These are phyloP conservation scores for Pteromalus puparum DNA, from an alignment of 1,140 invertebrate species.

Conservation along the genomic window DNA sequence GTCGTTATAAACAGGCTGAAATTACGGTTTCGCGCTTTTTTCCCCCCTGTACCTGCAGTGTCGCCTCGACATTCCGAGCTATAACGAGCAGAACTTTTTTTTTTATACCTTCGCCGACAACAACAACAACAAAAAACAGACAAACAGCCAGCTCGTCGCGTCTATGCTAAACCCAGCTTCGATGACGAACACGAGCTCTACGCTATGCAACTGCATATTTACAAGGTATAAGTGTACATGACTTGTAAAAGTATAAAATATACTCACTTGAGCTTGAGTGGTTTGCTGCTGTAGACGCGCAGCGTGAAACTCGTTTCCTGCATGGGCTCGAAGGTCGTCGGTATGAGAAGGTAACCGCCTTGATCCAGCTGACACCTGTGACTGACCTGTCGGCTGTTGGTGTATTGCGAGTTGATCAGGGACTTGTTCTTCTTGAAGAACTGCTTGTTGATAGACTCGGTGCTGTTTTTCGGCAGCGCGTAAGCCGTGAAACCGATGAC, in stretches of 20 bases:
- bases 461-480: conserved; percentile 83
- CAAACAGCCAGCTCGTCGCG: no score
- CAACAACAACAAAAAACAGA: no score
- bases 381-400: conserved; percentile 92
- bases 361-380: conserved; percentile 87
- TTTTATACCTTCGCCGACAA: no score
- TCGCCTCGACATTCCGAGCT: no score
- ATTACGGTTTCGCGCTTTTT: not conserved
- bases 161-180: no score
- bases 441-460: conserved; percentile 81
- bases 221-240: not conserved
- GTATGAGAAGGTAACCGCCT: conserved; percentile 90
- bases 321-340: conserved; percentile 93
- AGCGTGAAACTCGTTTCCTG: conserved; percentile 92
- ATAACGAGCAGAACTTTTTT: no score
- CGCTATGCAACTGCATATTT: not conserved
- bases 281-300: conserved; percentile 87
- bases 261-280: conserved; percentile 86
- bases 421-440: conserved; percentile 94
- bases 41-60: not conserved
- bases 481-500: conserved; percentile 96
- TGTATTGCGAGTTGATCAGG: conserved; percentile 92
- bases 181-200: not conserved
- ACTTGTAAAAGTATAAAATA: not conserved
- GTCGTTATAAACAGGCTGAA: not conserved